Conservation (phyloP, 2,113 vertebrate species). For the Limanda limanda region DNA sequence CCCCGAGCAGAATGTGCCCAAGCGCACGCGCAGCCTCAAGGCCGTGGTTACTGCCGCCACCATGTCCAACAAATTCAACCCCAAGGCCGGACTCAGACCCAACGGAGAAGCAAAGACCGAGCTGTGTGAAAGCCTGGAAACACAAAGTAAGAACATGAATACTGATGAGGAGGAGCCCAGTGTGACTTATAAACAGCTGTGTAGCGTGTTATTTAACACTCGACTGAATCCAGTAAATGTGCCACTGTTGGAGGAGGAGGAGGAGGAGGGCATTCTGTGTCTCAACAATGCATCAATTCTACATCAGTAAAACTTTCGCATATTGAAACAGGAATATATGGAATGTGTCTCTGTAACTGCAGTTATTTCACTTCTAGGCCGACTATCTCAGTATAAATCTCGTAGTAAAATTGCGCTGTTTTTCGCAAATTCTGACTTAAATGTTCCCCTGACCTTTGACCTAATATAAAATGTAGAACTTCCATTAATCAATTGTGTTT, state of each 20-base stretch:
- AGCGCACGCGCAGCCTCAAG: slow-evolving; percentile 97
- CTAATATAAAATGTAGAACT: neutral
- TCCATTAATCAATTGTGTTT: neutral
- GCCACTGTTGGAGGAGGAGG: slow-evolving; percentile 12
- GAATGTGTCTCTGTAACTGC: too few relatives aligned
- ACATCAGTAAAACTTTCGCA: neutral
- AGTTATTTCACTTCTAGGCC: too few relatives aligned
- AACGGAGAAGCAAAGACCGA: slow-evolving; percentile 98
- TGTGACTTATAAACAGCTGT: slow-evolving; percentile 48
- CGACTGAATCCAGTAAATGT: slow-evolving; percentile 60
- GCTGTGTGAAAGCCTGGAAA: slow-evolving; percentile 95
- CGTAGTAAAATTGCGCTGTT: too few relatives aligned
- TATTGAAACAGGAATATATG: too few relatives aligned
- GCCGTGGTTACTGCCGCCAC: slow-evolving; percentile 96
- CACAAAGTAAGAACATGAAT: slow-evolving; percentile 86
- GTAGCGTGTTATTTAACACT: slow-evolving; percentile 64
- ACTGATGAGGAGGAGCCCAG: slow-evolving; percentile 22
- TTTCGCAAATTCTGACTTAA: too few relatives aligned
- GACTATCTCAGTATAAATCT: too few relatives aligned
- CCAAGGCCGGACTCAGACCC: slow-evolving; percentile 94
- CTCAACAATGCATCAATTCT: neutral
- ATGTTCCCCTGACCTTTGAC: too few relatives aligned
- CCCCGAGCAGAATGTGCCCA: slow-evolving; percentile 98
- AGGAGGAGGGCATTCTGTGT: neutral
- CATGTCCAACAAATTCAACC: slow-evolving; percentile 99